These are phyloP conservation scores for Apaloderma vittatum DNA, from an alignment of 2,113 vertebrate genomes.

Conservation along the genomic window DNA sequence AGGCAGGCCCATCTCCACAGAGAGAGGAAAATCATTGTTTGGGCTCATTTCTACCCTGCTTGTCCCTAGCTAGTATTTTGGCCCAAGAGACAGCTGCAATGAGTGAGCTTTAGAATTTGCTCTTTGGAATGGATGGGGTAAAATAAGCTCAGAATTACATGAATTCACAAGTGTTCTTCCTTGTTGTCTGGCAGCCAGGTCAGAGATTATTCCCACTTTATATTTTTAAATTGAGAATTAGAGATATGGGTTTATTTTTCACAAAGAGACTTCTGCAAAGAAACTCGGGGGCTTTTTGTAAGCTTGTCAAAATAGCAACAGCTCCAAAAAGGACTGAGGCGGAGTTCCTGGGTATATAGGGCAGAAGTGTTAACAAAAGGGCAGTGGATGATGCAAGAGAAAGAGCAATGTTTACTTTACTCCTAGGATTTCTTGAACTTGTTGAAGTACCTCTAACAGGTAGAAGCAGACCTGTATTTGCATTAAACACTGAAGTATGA, in stretches of 20 bases:
- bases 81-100: neutral
- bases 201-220: neutral
- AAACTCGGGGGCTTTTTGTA: neutral
- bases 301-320: neutral
- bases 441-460: neutral
- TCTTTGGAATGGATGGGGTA: neutral
- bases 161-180: neutral
- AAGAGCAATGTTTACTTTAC: neutral
- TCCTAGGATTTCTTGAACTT: neutral
- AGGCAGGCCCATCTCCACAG: neutral
- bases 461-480: neutral
- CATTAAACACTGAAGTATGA: neutral
- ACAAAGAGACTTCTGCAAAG: neutral
- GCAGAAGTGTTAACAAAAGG: neutral
- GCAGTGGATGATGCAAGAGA: neutral
- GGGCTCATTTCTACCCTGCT: neutral
- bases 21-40: neutral
- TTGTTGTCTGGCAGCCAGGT: neutral
- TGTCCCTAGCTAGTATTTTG: neutral
- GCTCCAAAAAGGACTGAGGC: neutral
- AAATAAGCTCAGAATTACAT: neutral
- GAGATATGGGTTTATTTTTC: neutral
- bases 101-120: neutral
- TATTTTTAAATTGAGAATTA: neutral
- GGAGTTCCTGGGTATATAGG: neutral